Conservation (phyloP, 1,140 invertebrate species). For the Lordiphosa clarofinis region DNA sequence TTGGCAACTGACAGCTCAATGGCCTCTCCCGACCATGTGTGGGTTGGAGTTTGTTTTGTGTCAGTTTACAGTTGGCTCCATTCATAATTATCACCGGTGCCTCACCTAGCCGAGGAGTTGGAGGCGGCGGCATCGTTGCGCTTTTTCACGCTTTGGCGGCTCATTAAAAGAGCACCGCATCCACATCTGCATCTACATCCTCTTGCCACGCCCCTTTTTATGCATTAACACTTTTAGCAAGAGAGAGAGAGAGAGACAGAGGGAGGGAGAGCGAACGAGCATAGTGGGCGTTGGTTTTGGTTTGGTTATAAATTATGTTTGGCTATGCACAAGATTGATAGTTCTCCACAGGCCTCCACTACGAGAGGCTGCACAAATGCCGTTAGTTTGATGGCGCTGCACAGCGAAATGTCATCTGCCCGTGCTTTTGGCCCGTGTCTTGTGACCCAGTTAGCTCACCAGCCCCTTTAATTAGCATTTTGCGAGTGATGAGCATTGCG, state of each 20-base stretch:
- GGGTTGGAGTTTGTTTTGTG: conserved; percentile 58
- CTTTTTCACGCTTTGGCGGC: conserved; percentile 77
- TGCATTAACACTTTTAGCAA: conserved; percentile 11
- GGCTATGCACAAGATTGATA: conserved; percentile 69
- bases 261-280: not conserved
- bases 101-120: conserved; percentile 20
- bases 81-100: conserved; percentile 70
- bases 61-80: conserved; percentile 69
- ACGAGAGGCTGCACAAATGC: conserved; percentile 12
- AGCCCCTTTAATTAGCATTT: conserved; percentile 67
- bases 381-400: conserved; percentile 10
- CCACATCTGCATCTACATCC: not conserved
- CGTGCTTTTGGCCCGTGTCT: conserved; percentile 22
- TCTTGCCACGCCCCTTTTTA: conserved; percentile 29
- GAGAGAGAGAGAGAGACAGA: not conserved
- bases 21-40: conserved; percentile 26
- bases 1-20: conserved; percentile 66
- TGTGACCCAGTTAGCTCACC: conserved; percentile 58
- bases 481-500: conserved; percentile 5
- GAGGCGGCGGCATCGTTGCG: conserved; percentile 40
- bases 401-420: conserved; percentile 38
- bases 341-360: conserved; percentile 43
- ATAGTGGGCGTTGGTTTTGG: conserved; percentile 11
- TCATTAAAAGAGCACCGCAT: conserved; percentile 66
- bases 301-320: conserved; percentile 69